Base-by-base conservation (phyloP, 2,113 vertebrate genomes). In the Willisornis vidua region DNA sequence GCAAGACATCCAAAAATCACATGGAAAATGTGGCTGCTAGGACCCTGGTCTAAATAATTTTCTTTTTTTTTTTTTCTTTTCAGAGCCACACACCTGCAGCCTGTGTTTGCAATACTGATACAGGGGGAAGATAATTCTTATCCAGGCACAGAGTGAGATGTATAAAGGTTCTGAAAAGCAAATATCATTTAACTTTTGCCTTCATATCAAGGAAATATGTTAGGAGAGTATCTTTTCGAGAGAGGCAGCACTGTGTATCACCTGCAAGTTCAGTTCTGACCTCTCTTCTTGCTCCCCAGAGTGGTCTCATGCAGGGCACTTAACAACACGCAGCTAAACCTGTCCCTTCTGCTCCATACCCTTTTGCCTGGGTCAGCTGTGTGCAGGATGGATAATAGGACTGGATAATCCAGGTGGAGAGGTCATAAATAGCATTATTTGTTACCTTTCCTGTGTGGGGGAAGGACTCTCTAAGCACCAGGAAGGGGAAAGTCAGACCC, bases 381-480 rank as follows among this genome's bases (percentile, higher is more conserved):
- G 10, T 52, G 48, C 22, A n/a, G 82, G 20, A 6, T 29, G 70
- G 37, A 6, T n/a, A 33, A 17, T 14, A 22, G 29, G 7, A 37
- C 0, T 28, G 79, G 43, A 25, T 43, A 59, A 57, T 31, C 41
- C 45, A 63, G 24, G 28, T 55, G 22, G 62, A 67, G 24, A 71
- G 62, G 28, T 61, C 61, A 81, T 37, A 45, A 28, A 28, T 19
- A 23, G 29, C 25, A 89, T 48, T 52, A 49, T 13, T 65, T 52
- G 43, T 31, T 31, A 33, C 7, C 26, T 43, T 31, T 57, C 14
- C 19, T 80, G 5, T 0, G 0, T 12, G 12, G 25, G 23, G 4
- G 7, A 48, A 28, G 52, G 17, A 45, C 5, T 59, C 39, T 55
- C 22, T 14, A n/a, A 68, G 49, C n/a, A 68, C 17, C 71, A 70